Evolutionary conservation across 2,113 vertebrate genomes (phyloP), one percentile per base, ranked within the genome.

Genomic region (Zosterops pallidus): DNA sequence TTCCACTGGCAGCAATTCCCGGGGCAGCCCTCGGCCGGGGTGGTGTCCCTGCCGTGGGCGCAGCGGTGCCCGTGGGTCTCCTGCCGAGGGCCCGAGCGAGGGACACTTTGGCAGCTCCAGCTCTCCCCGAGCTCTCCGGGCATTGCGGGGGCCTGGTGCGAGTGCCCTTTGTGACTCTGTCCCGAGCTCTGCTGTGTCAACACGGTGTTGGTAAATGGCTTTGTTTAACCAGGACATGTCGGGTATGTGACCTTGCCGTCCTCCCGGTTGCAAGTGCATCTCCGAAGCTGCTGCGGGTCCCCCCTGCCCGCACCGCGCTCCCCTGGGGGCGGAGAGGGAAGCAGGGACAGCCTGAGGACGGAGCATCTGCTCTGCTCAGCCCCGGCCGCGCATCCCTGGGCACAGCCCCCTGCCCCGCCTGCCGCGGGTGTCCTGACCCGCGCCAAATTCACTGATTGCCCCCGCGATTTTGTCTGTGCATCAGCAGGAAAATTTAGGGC

Each of bases 131-230:
- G 39, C 67, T 68, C 70, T 21, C 12, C 1, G 59, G 70, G 82
- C 42, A 65, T 46, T 46, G 37, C 90, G 78, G 93, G 84, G 87
- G 42, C 91, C 94, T 84, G 21, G 46, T 57, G 67, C 26, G 3
- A 76, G 70, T 96, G 97, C 96, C 97, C 97, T 97, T 97, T 97
- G 97, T 96, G 96, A 95, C 94, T 96, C 86, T 88, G 95, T 94
- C 96, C 96, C 20, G 7, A 94, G 94, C 91, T 95, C 87, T 92
- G 95, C 96, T 97, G 94, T 97, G 97, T 97, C 96, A 97, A 97
- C 89, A 97, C 25, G 29, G 41, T 72, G 90, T 96, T 96, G 95
- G 96, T 95, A 96, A 94, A 97, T 76, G 91, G 89, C 82, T 96
- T 92, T 97, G 96, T 97, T 97, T 97, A 93, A 96, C 93, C 94